Evolutionary conservation across 2,113 vertebrate genomes (phyloP).

Genomic region (Thomomys bottae): DNA sequence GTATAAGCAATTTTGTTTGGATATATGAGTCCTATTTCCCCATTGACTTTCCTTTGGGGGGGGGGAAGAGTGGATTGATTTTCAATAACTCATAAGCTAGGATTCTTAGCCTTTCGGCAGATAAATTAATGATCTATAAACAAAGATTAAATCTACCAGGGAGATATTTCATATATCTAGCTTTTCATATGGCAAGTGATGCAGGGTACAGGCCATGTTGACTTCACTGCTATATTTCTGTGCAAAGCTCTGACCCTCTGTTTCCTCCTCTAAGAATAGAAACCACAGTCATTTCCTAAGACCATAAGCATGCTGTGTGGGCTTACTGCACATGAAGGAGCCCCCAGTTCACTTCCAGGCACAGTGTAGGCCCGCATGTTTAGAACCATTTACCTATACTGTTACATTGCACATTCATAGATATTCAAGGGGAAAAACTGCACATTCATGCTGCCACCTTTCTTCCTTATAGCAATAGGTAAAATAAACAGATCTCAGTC

Average conservation of each 20-base stretch:
- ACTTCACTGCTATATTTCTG: neutral
- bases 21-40: neutral
- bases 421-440: neutral
- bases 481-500: neutral
- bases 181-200: conserved; percentile 4
- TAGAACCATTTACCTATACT: neutral
- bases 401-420: neutral
- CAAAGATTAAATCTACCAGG: neutral
- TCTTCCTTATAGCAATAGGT: neutral
- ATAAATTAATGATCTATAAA: conserved; percentile 57
- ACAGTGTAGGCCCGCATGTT: neutral
- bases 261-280: conserved; percentile 67
- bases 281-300: neutral
- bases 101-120: conserved; percentile 29
- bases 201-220: neutral
- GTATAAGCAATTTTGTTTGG: conserved; percentile 35
- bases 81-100: conserved; percentile 21
- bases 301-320: neutral
- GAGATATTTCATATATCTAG: neutral
- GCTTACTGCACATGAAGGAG: accelerated
- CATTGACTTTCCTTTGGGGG: conserved; percentile 25
- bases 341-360: neutral
- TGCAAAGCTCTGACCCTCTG: conserved; percentile 54
- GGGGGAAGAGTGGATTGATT: neutral
- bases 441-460: neutral